Evolutionary conservation across 1,140 invertebrate species (phyloP).

Genomic region (Heliconius nattereri): DNA sequence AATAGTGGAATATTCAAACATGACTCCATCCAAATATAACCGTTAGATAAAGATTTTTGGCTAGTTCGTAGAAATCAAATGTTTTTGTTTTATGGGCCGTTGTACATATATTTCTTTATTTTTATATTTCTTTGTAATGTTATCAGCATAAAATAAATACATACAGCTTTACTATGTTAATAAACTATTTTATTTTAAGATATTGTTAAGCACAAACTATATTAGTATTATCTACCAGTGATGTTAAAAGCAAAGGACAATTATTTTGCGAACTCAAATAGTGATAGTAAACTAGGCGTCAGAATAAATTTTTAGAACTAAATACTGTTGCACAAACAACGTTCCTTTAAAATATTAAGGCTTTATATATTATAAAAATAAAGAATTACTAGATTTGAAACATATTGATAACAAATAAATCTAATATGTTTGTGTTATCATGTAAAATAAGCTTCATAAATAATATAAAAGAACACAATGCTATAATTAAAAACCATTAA

Average conservation of each 20-base stretch:
- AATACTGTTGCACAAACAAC: background rate
- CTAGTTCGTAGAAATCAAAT: background rate
- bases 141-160: constrained; percentile 2
- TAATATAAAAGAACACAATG: constrained; percentile 36
- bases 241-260: background rate
- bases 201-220: constrained; percentile 6
- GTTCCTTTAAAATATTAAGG: background rate
- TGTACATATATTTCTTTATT: background rate
- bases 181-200: background rate
- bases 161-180: background rate
- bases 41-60: background rate
- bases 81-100: background rate
- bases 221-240: constrained; percentile 4
- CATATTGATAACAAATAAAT: background rate
- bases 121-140: background rate
- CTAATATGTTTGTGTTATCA: background rate
- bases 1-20: background rate
- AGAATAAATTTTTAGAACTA: background rate
- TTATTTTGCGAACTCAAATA: background rate
- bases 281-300: background rate
- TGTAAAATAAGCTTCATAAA: constrained; percentile 1
- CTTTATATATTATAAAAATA: background rate
- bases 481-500: constrained; percentile 16
- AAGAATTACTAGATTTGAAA: background rate
- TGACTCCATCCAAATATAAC: background rate